A percentile compares a stretch with the other conserved stretches of the same genome.
phyloP scores from a whole-genome alignment of 2,888 invertebrate genomes.

The Polyommatus iphigenia region DNA sequence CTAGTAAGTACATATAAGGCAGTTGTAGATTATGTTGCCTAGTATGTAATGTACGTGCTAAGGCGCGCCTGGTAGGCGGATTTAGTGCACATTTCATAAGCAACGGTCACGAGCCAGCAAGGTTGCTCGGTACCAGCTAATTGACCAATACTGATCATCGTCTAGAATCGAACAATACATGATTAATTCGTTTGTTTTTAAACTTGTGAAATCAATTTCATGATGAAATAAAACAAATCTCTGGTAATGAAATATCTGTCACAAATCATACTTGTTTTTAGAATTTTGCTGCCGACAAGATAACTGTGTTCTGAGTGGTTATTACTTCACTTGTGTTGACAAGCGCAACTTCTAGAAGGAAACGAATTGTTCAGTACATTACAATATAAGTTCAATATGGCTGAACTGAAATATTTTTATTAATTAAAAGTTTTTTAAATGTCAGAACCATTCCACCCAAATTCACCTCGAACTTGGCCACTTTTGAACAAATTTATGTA shows the following conservation, averaged over 20 bases:
- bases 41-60: constrained; percentile 39
- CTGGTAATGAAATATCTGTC: not conserved
- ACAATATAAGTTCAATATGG: not conserved
- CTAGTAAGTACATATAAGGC: constrained; percentile 31
- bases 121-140: constrained; percentile 42
- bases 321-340: not conserved
- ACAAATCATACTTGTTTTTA: not conserved
- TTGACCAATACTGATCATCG: constrained; percentile 38
- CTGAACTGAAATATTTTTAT: not conserved
- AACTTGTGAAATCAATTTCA: not conserved
- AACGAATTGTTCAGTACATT: not conserved
- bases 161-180: constrained; percentile 5
- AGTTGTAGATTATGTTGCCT: constrained; percentile 34
- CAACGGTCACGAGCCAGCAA: constrained; percentile 45
- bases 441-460: not conserved
- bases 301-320: not conserved
- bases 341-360: too few relatives aligned
- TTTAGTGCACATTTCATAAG: constrained; percentile 47
- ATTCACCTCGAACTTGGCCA: not conserved
- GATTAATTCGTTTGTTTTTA: not conserved
- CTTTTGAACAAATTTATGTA: not conserved
- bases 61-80: constrained; percentile 47
- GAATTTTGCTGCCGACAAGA: not conserved
- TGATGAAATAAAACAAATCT: constrained; percentile 1
- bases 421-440: not conserved